Conservation (phyloP, 2,888 invertebrate genomes). For the Choristoneura rosaceana region DNA sequence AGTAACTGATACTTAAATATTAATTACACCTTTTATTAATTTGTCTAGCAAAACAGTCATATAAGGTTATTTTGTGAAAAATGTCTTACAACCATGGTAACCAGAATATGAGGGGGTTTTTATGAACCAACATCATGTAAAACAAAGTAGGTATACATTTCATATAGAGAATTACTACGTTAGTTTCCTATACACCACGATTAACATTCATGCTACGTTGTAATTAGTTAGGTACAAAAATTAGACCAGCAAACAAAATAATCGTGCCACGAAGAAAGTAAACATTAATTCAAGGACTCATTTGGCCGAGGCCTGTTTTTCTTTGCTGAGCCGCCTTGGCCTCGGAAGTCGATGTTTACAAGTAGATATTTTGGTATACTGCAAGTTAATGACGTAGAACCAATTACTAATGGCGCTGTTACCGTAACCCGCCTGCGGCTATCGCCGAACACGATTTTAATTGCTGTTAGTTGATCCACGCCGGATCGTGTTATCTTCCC, state of each 20-base stretch:
- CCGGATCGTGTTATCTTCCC: conserved; percentile 17
- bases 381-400: conserved; percentile 31
- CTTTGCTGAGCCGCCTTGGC: neutral
- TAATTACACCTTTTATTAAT: too few species aligned
- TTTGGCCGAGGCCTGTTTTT: neutral
- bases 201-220: neutral
- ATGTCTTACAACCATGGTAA: too few species aligned
- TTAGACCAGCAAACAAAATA: neutral
- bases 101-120: too few species aligned
- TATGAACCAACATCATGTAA: too few species aligned
- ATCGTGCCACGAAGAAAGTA: neutral
- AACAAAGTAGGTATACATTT: too few species aligned
- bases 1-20: too few species aligned
- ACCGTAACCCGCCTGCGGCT: conserved; percentile 29
- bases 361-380: neutral
- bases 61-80: too few species aligned
- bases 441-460: conserved; percentile 37
- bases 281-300: neutral
- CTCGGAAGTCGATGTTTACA: neutral
- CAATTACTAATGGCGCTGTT: conserved; percentile 38
- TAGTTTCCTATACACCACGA: too few species aligned
- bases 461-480: conserved; percentile 37
- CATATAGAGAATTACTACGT: too few species aligned
- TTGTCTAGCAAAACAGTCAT: too few species aligned
- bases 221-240: neutral